A percentile compares a stretch with the other conserved stretches of the same genome.
Conservation (phyloP, 1,140 invertebrate genomes). For the Mya arenaria region DNA sequence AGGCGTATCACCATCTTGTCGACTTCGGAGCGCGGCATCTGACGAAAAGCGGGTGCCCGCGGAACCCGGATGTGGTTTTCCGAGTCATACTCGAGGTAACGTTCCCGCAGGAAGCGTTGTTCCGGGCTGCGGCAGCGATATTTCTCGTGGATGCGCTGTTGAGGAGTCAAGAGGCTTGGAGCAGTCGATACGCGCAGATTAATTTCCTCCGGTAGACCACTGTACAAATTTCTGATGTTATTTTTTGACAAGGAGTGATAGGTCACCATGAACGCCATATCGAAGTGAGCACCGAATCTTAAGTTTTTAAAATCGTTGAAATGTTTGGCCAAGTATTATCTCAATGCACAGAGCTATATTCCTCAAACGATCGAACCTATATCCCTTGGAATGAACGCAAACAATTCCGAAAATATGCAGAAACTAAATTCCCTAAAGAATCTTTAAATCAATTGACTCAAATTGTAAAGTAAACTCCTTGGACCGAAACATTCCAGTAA, state of each 20-base stretch:
- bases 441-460: too few species aligned
- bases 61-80: conserved; percentile 62
- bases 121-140: not conserved
- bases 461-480: too few species aligned
- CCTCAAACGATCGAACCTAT: too few species aligned
- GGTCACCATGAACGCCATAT: conserved; percentile 62
- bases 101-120: conserved; percentile 30
- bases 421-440: too few species aligned
- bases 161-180: not conserved
- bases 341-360: too few species aligned
- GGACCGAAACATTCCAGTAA: too few species aligned
- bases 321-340: too few species aligned
- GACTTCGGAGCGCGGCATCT: conserved; percentile 47
- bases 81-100: conserved; percentile 58
- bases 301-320: too few species aligned
- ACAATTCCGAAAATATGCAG: too few species aligned
- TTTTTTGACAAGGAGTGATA: conserved; percentile 56
- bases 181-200: conserved; percentile 27
- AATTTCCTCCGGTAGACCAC: conserved; percentile 55
- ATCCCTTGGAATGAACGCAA: too few species aligned
- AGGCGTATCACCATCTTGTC: conserved; percentile 56
- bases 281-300: too few species aligned
- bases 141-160: conserved; percentile 31
- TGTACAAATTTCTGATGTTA: conserved; percentile 66
- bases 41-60: conserved; percentile 61